phyloP scores from a whole-genome alignment of 2,113 vertebrate species.

The Nerophis ophidion region DNA sequence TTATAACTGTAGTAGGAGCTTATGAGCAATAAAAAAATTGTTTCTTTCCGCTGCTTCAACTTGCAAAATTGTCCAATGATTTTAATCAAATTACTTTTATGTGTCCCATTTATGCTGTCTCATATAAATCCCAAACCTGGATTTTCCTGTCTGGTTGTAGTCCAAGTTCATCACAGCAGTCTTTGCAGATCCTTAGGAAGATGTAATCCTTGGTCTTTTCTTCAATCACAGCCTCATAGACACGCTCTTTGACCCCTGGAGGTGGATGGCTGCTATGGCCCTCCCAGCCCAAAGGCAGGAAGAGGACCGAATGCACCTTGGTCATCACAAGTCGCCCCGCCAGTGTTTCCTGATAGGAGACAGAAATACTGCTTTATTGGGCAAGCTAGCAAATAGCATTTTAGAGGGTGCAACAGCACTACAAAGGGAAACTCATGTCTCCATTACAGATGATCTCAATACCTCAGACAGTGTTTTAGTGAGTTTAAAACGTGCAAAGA shows the following conservation, averaged over 20 bases:
- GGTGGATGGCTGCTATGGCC: conserved; percentile 71
- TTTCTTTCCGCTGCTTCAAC: too few species aligned
- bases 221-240: conserved; percentile 95
- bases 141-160: conserved; percentile 87
- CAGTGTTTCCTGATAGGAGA: conserved; percentile 78
- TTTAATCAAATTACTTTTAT: too few species aligned
- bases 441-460: conserved; percentile 5
- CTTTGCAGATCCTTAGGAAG: conserved; percentile 93
- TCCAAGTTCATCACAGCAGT: conserved; percentile 90
- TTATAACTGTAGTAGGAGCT: too few species aligned
- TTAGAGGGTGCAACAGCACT: neutral
- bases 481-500: conserved; percentile 97
- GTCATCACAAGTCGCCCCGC: conserved; percentile 97
- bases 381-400: neutral
- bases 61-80: too few species aligned
- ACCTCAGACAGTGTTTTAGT: conserved; percentile 94
- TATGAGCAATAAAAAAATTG: too few species aligned
- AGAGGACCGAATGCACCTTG: conserved; percentile 95
- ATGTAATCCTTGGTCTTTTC: conserved; percentile 99
- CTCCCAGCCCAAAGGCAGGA: conserved; percentile 87
- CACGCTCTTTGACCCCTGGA: conserved; percentile 93
- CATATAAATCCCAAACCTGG: conserved; percentile 72
- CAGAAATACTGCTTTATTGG: neutral
- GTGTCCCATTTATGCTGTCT: too few species aligned
- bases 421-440: neutral